phyloP scores from a whole-genome alignment of 2,113 vertebrate genomes.

The Toxotes jaculatrix region DNA sequence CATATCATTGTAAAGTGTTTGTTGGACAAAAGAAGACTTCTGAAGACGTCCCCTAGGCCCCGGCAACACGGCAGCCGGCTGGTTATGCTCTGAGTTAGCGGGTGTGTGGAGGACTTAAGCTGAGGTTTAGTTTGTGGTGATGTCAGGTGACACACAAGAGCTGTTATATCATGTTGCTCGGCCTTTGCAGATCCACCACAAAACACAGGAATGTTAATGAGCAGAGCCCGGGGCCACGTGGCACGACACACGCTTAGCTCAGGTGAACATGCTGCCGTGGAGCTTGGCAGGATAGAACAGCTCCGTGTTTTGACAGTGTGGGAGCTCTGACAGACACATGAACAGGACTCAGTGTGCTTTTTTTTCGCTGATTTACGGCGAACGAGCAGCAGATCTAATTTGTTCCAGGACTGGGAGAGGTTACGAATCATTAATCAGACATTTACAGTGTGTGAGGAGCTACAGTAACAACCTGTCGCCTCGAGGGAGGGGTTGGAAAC shows the following conservation, averaged over 20 bases:
- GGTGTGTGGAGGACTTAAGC: not conserved
- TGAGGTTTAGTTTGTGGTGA: not conserved
- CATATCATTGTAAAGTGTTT: no score
- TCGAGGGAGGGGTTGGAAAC: not conserved
- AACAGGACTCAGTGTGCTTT: constrained; percentile 6
- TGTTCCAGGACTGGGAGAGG: constrained; percentile 29
- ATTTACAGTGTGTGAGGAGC: constrained; percentile 7
- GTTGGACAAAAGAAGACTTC: no score
- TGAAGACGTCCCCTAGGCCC: no score
- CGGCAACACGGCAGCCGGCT: not conserved
- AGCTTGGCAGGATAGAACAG: not conserved
- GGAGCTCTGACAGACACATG: constrained; percentile 18
- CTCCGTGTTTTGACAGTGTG: constrained; percentile 12
- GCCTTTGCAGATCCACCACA: constrained; percentile 26
- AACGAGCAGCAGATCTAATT: constrained; percentile 37
- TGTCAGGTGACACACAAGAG: constrained; percentile 54
- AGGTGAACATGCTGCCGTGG: not conserved
- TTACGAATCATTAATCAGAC: constrained; percentile 10
- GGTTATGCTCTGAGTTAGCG: not conserved
- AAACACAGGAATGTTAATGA: constrained; percentile 71
- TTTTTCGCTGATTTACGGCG: constrained; percentile 24
- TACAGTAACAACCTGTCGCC: constrained; percentile 25
- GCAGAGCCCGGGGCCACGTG: not conserved
- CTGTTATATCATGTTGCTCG: constrained; percentile 57
- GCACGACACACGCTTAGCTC: not conserved